Base-by-base conservation (phyloP, 2,888 invertebrate species). In the Stramonita haemastoma region DNA sequence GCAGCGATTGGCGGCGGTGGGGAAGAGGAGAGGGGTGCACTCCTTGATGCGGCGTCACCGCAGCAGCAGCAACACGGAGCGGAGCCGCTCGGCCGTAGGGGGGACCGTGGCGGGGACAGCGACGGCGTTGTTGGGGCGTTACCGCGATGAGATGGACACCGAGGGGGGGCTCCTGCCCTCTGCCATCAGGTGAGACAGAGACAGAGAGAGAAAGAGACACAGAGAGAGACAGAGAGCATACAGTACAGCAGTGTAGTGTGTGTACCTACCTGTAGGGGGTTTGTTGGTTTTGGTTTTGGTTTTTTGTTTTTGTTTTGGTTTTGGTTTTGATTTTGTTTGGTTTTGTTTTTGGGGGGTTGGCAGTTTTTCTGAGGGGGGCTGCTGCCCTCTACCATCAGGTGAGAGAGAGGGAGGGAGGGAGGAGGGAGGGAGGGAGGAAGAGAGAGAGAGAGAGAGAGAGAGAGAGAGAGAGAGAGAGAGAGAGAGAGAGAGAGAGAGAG, bases 71-170 rank as follows among this genome's bases (percentile, higher is more conserved):
- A 34, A 86, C 36, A 89, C 19, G 90, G 57, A 88, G 84, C 88
- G 90, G 83, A 90, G 90, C 11, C 15, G 32, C 19, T 13, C 6
- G 34, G 79, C 1, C 17, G 22, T 32, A 77, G 79, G 17, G 90
- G 89, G 73, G 92, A 92, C 46, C 90, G 91, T 0, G 92, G 91
- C 34, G 90, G 89, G 15, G 32, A 89, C 91, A 29, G 86, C 84
- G n/a, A 56, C 84, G 46, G 89, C 91, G 1, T 90, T 91, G 89
- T 91, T 91, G 89, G 92, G 90, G 73, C 89, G 92, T 85, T 93
- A 92, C 86, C 89, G 92, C 29, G 93, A 94, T 79, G 93, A 94
- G 84, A 91, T 93, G 36, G 94, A 94, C 84, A 90, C 90, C 0
- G 94, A 94, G 29, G 91, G 91, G 57, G 91, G 91, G 60, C 87